phyloP scores from a whole-genome alignment of 1,140 invertebrate genomes.

The Ips typographus region DNA sequence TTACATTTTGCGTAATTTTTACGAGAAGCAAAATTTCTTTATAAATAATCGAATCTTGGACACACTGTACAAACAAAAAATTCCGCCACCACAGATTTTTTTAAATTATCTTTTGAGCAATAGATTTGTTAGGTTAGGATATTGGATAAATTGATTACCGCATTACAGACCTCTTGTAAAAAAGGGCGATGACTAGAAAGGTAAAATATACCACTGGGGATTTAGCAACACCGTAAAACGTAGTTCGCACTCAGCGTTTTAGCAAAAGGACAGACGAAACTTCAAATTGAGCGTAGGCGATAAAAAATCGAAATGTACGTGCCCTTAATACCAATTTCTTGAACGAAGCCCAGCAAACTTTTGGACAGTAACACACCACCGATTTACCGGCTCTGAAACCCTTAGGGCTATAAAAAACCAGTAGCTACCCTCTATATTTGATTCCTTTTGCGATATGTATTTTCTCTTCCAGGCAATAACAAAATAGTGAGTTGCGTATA shows the following conservation, averaged over 20 bases:
- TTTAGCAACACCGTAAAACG: not conserved
- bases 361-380: not conserved
- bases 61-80: no score
- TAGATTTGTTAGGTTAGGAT: no score
- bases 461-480: no score
- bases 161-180: no score
- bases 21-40: no score
- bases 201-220: not conserved
- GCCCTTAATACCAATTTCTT: not conserved
- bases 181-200: no score
- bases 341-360: not conserved
- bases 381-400: not conserved
- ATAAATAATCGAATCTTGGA: no score
- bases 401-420: not conserved
- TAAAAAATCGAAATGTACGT: slow-evolving; percentile 1
- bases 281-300: not conserved
- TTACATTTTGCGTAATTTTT: no score
- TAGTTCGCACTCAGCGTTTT: slow-evolving; percentile 1
- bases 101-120: no score
- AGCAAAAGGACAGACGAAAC: not conserved
- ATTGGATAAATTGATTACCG: no score
- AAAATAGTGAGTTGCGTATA: no score
- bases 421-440: not conserved
- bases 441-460: not conserved
- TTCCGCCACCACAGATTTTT: no score